Percentiles rank a stretch among this genome's conserved stretches.
These are phyloP conservation scores for Podiceps cristatus DNA, from an alignment of 2,113 vertebrate genomes.

Conservation along the genomic window DNA sequence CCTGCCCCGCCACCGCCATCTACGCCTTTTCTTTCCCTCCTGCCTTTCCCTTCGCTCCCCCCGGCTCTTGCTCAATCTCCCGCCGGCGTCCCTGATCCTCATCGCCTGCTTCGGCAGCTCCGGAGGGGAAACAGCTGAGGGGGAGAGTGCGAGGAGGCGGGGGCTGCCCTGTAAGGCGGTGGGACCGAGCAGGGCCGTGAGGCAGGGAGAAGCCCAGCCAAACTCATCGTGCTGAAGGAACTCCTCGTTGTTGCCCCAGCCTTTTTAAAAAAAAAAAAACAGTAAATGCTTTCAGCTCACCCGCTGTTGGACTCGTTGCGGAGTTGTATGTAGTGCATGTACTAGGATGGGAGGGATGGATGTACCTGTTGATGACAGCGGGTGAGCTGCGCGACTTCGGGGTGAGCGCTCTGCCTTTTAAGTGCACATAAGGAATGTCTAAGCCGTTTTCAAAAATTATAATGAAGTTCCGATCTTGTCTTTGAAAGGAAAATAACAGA, in stretches of 20 bases:
- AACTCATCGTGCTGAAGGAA: not conserved
- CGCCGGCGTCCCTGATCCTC: not conserved
- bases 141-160: not conserved
- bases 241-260: not conserved
- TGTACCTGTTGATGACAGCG: not conserved
- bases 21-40: no score
- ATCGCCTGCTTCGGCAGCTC: not conserved
- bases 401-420: not conserved
- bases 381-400: not conserved
- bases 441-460: not conserved
- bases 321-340: fast-evolving
- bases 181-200: not conserved
- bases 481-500: not conserved
- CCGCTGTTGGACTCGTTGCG: not conserved
- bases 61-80: not conserved
- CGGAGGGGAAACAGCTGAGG: not conserved
- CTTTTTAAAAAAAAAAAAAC: not conserved
- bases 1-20: not conserved
- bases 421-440: fast-evolving
- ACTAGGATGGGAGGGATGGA: not conserved
- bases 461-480: not conserved
- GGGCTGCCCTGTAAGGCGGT: fast-evolving
- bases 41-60: no score
- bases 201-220: not conserved
- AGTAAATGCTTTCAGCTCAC: not conserved